Evolutionary conservation across 1,140 invertebrate species (phyloP), one percentile per base, ranked within the genome.

Genomic region (Ceratina japonica): DNA sequence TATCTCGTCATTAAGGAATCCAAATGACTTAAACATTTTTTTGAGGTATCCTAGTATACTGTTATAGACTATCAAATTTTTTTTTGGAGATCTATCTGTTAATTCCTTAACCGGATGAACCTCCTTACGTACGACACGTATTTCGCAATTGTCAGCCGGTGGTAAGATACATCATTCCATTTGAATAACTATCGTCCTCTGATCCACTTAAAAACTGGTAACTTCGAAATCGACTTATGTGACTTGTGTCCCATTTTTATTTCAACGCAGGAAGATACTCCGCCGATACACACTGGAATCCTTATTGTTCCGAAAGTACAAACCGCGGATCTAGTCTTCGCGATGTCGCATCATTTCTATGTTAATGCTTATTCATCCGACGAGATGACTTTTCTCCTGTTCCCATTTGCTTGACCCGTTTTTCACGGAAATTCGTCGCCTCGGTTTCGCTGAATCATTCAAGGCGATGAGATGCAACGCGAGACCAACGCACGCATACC

Each of bases 171-270:
- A 61, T 27, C 20, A 18, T 69, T 15, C 31, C 10, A 20, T n/a
- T 71, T 61, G 70, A 78, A 49, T 72, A 56, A 72, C 51, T 69
- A 3, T 5, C 20, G 27, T 56, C n/a, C 68, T 62, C 63, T 64
- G 63, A 64, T 72, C 69, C 20, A 16, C 63, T 78, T 64, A 56
- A 44, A 63, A 72, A 72, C 49, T 72, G 51, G 51, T 59, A 78
- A 64, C 59, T 78, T 54, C 44, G 15, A 64, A 78, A 78, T 78
- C 69, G 68, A 58, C 68, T 78, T 78, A 78, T 44, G 5, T 16
- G 51, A 44, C 24, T 72, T 18, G 12, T 10, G 12, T 27, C 20
- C 52, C 63, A 72, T 72, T 72, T 72, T 54, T 78, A 72, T 72
- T 78, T 12, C 31, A 31, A 3, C 13, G 12, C 10, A 44, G 10